A percentile compares a stretch with the other conserved stretches of the same genome.
Conservation (phyloP, 2,797 vertebrate species). For the Chrosomus eos region DNA sequence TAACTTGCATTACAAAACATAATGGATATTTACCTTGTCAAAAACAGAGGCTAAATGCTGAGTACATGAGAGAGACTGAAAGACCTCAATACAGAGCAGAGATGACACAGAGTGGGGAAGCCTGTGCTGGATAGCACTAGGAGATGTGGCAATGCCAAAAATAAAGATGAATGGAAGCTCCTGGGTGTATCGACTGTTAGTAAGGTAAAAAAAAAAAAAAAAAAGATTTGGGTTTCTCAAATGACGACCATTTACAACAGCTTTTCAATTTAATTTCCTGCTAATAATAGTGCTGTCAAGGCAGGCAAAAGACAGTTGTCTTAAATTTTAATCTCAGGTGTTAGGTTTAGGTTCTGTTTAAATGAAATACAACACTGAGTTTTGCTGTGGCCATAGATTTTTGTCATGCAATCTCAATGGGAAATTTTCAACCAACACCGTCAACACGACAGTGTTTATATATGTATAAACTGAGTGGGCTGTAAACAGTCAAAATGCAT, state of each 20-base stretch:
- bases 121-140: slow-evolving; percentile 90
- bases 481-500: not conserved
- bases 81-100: slow-evolving; percentile 92
- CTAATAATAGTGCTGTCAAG: not conserved
- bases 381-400: not conserved
- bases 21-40: slow-evolving; percentile 84
- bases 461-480: not conserved
- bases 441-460: not conserved
- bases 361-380: not conserved
- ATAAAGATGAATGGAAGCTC: slow-evolving; percentile 90
- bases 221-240: not conserved
- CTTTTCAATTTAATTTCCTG: not conserved
- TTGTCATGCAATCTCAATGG: not conserved
- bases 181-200: slow-evolving; percentile 84
- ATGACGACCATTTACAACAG: not conserved
- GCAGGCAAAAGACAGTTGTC: not conserved
- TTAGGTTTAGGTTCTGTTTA: not conserved
- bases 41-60: slow-evolving; percentile 91
- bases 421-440: not conserved
- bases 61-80: slow-evolving; percentile 93
- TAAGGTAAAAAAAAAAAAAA: not conserved
- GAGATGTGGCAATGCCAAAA: slow-evolving; percentile 96
- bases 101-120: slow-evolving; percentile 94
- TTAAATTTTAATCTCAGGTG: not conserved
- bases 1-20: not conserved